Conservation (phyloP, 2,797 vertebrate species). For the Myoxocephalus aenaeus region DNA sequence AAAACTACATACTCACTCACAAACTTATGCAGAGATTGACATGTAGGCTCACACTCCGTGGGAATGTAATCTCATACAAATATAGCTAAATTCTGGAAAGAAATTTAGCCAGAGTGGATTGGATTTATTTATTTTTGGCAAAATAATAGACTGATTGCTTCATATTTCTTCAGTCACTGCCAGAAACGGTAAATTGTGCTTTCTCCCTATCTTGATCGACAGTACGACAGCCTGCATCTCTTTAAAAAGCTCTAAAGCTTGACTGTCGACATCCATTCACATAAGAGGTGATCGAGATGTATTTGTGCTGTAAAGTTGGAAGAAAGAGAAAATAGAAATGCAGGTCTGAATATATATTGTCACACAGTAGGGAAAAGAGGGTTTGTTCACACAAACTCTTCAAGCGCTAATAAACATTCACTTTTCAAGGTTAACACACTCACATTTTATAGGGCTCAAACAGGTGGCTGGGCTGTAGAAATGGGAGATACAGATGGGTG, state of each 20-base stretch:
- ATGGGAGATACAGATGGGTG: constrained; percentile 56
- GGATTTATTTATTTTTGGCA: constrained; percentile 59
- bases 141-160: constrained; percentile 50
- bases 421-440: constrained; percentile 44
- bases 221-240: constrained; percentile 7
- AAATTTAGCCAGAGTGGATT: constrained; percentile 23
- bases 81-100: constrained; percentile 40
- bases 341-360: constrained; percentile 28
- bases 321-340: constrained; percentile 16
- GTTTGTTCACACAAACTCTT: constrained; percentile 34
- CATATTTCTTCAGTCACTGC: constrained; percentile 54
- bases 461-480: constrained; percentile 69
- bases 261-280: constrained; percentile 20
- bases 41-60: not conserved
- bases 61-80: constrained; percentile 21
- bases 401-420: constrained; percentile 13
- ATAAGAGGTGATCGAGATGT: not conserved
- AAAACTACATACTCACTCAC: constrained; percentile 11
- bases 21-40: constrained; percentile 10
- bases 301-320: constrained; percentile 24
- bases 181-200: constrained; percentile 35
- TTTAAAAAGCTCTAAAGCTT: constrained; percentile 9
- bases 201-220: constrained; percentile 34
- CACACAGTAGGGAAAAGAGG: not conserved
- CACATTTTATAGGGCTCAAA: constrained; percentile 63